Evolutionary conservation across 2,113 vertebrate genomes (phyloP), one percentile per base, ranked within the genome.

Genomic region (Syrmaticus mikado): DNA sequence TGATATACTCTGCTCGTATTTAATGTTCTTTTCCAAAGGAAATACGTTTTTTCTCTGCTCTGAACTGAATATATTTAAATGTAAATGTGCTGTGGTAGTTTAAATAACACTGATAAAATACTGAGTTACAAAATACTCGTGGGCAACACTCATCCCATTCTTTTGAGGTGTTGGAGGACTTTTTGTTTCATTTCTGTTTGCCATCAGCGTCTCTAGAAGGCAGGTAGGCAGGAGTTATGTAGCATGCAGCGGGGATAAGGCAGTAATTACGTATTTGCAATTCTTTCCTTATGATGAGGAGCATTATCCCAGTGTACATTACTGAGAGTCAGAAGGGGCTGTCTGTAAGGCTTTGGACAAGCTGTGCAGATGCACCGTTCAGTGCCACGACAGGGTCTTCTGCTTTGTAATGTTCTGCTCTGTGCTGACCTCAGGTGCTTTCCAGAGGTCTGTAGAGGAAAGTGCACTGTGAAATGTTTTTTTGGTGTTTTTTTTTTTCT

Each of bases 241-340:
- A 60, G 64, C 20, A 50, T 70, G 30, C 18, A 91, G 50, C 62
- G 79, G 61, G 94, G 57, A 46, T 88, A 83, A 94, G 17, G 24
- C 77, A 71, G 76, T 72, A 92, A 96, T 96, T 96, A 93, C 76
- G 61, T 95, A 84, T 83, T 96, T 95, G 82, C 65, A 94, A 78
- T 96, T 95, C 94, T 72, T 96, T 88, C 85, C 48, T 88, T 60
- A 67, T 96, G 93, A 86, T 86, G 88, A 15, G 45, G 65, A 93
- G 3, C 68, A 52, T 78, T 80, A 74, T 85, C 65, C 77, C 83
- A 40, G 45, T 73, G 22, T 73, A 22, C n/a, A 30, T 38, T 85
- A 2, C 50, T 32, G 70, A 60, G 75, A 73, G 38, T 30, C 27
- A 15, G 58, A 53, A 85, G 45, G 36, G 40, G 48, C 64, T 48